Percentiles rank a stretch among this genome's conserved stretches.
Conservation (phyloP, 2,113 vertebrate species). For the Lepisosteus oculatus region DNA sequence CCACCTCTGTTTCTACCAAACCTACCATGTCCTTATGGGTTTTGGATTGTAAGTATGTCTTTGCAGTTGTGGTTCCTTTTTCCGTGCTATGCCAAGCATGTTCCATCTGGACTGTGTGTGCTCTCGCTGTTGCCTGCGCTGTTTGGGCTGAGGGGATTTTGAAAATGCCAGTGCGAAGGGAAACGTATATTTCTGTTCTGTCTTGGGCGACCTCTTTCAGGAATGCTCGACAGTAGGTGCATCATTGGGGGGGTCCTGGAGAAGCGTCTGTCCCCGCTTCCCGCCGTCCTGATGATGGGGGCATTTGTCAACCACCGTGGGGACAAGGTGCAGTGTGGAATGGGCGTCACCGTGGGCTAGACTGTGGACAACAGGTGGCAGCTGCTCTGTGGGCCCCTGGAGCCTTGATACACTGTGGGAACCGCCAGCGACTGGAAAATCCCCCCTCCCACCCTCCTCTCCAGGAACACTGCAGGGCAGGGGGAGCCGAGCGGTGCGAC, state of each 20-base stretch:
- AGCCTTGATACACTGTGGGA: background rate
- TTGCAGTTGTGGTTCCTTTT: no score
- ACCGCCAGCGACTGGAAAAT: background rate
- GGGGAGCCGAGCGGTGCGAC: no score
- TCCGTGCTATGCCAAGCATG: no score
- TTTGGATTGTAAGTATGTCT: no score
- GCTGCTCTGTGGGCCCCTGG: background rate
- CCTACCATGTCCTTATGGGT: no score
- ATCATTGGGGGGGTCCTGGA: constrained; percentile 90
- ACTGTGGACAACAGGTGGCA: background rate
- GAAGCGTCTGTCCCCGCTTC: constrained; percentile 86
- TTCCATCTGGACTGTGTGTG: no score
- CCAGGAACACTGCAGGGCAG: no score
- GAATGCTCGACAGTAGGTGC: constrained; percentile 91
- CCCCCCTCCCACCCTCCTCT: background rate
- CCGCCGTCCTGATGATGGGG: constrained; percentile 87
- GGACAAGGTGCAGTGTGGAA: constrained; percentile 89
- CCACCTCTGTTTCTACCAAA: no score
- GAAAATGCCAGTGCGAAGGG: no score
- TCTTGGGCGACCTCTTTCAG: constrained; percentile 44
- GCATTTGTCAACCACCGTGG: constrained; percentile 93
- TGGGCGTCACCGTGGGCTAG: constrained; percentile 86
- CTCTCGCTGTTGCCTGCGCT: no score
- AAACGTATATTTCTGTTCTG: no score
- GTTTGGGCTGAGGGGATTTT: no score